phyloP scores from a whole-genome alignment of 2,797 vertebrate species.

The Pseudochirops cupreus region DNA sequence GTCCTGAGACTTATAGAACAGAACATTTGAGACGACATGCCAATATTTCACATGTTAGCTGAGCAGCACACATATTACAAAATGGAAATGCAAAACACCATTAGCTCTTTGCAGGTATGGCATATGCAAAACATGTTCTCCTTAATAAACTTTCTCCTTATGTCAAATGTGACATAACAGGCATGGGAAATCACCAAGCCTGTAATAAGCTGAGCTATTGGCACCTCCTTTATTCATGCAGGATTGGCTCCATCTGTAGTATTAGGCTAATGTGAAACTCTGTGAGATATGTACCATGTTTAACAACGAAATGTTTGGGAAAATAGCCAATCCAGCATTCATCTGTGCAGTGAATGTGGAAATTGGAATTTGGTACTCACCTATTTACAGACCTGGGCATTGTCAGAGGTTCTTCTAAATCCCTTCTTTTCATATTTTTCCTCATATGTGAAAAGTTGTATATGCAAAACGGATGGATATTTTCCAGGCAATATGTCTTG shows the following conservation, averaged over 20 bases:
- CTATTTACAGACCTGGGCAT: slow-evolving; percentile 59
- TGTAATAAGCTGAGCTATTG: slow-evolving; percentile 37
- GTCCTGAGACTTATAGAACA: slow-evolving; percentile 45
- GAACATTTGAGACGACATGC: slow-evolving; percentile 39
- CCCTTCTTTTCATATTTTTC: slow-evolving; percentile 65
- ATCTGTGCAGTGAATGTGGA: slow-evolving; percentile 57
- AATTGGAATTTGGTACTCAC: slow-evolving; percentile 45
- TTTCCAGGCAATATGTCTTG: slow-evolving; percentile 73
- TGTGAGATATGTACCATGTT: slow-evolving; percentile 43
- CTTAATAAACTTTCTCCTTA: slow-evolving; percentile 58
- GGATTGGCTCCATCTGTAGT: slow-evolving; percentile 40
- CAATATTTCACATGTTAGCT: slow-evolving; percentile 51
- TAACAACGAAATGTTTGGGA: slow-evolving; percentile 66
- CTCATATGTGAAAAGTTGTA: slow-evolving; percentile 63
- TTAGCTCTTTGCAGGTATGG: slow-evolving; percentile 27
- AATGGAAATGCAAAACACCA: slow-evolving; percentile 43
- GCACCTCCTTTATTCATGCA: slow-evolving; percentile 40
- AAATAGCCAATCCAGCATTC: slow-evolving; percentile 60
- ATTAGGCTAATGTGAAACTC: slow-evolving; percentile 55
- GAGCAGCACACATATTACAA: slow-evolving; percentile 52
- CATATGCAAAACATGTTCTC: slow-evolving; percentile 34
- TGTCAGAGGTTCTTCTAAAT: slow-evolving; percentile 63
- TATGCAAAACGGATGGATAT: slow-evolving; percentile 64
- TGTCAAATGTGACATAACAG: slow-evolving; percentile 4
- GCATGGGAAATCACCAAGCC: slow-evolving; percentile 20